These are phyloP conservation scores for Microdon myrmicae DNA, from an alignment of 2,888 invertebrate species.

Conservation along the genomic window DNA sequence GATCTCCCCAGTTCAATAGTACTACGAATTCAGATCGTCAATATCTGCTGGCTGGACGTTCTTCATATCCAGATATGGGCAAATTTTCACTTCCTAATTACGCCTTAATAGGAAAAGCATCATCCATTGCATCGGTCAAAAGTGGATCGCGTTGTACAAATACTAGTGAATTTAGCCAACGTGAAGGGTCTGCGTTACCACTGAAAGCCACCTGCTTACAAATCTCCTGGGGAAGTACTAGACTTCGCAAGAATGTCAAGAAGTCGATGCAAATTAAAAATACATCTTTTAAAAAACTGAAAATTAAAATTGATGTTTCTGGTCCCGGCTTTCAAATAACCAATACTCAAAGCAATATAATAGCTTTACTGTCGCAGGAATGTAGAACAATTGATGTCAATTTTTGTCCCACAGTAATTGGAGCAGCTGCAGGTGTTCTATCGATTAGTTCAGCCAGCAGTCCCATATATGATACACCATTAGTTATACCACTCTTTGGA, in stretches of 20 bases:
- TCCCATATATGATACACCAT: constrained; percentile 43
- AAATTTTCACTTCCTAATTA: constrained; percentile 53
- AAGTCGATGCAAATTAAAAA: constrained; percentile 71
- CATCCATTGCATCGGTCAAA: constrained; percentile 33
- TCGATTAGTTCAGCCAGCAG: constrained; percentile 68
- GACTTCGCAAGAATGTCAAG: constrained; percentile 68
- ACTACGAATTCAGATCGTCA: constrained; percentile 59
- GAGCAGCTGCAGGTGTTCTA: constrained; percentile 70
- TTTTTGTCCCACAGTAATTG: constrained; percentile 70
- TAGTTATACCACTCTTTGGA: constrained; percentile 68
- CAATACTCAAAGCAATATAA: constrained; percentile 61
- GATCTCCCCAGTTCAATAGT: constrained; percentile 59
- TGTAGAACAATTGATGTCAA: constrained; percentile 69
- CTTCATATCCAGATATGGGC: constrained; percentile 44
- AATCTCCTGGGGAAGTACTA: constrained; percentile 72
- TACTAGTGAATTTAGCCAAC: constrained; percentile 64
- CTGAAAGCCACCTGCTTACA: constrained; percentile 71
- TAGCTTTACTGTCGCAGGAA: constrained; percentile 70
- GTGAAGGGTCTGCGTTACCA: constrained; percentile 65
- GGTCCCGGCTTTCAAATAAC: constrained; percentile 68
- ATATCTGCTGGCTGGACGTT: constrained; percentile 53
- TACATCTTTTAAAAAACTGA: constrained; percentile 69
- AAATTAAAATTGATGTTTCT: constrained; percentile 69
- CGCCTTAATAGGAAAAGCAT: constrained; percentile 29
- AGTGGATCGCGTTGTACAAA: constrained; percentile 63